These are phyloP conservation scores for Etheostoma nigrum DNA, from an alignment of 2,797 vertebrate species.

Conservation along the genomic window DNA sequence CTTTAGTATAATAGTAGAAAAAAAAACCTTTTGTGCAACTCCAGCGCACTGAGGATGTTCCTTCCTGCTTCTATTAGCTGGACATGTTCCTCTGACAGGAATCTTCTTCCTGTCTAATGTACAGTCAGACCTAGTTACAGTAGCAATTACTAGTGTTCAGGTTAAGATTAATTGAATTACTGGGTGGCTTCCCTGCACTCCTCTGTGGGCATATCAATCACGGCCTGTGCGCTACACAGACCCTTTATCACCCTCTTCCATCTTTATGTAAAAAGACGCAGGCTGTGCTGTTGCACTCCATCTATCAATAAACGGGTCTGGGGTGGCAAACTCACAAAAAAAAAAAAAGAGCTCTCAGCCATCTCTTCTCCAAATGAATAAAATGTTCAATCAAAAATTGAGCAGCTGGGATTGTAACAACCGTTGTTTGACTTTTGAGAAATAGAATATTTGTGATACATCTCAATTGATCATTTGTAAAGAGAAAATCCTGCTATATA, in stretches of 20 bases:
- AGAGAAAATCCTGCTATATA: conserved; percentile 17
- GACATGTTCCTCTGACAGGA: conserved; percentile 67
- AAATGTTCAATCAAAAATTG: conserved; percentile 31
- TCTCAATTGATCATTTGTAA: conserved; percentile 33
- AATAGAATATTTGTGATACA: conserved; percentile 25
- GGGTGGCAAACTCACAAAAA: conserved; percentile 71
- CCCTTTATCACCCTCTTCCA: conserved; percentile 77
- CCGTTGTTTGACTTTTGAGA: conserved; percentile 36
- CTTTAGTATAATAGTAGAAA: conserved; percentile 37
- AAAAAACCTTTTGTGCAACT: conserved; percentile 43
- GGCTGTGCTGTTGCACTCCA: conserved; percentile 78
- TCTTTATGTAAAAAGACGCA: conserved; percentile 78
- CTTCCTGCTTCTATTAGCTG: conserved; percentile 63
- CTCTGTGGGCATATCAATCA: conserved; percentile 79
- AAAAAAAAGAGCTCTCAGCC: conserved; percentile 36
- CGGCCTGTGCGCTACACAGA: conserved; percentile 28
- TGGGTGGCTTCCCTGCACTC: conserved; percentile 74
- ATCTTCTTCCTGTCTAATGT: conserved; percentile 75
- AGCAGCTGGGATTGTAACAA: background rate
- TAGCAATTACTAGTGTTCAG: conserved; percentile 83
- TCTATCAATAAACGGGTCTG: conserved; percentile 73
- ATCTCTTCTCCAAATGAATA: conserved; percentile 44
- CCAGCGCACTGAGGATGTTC: conserved; percentile 44
- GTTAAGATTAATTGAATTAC: conserved; percentile 86
- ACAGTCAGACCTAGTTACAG: conserved; percentile 81